phyloP scores from a whole-genome alignment of 2,888 invertebrate genomes.

The Drosophila paracracens region DNA sequence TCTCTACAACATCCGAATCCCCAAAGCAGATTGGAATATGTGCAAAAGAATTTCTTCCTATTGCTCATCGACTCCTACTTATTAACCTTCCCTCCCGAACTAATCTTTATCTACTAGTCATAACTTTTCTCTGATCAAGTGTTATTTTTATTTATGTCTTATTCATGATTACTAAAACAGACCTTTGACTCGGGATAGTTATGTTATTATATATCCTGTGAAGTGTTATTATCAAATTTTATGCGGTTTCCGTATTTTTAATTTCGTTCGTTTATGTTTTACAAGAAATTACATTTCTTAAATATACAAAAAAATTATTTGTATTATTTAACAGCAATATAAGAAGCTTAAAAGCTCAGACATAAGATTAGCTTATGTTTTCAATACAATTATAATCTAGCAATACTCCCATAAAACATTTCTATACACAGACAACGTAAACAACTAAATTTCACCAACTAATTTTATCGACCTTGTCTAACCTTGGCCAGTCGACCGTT shows the following conservation, averaged over 20 bases:
- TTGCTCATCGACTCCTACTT: too few species aligned
- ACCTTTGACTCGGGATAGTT: background rate
- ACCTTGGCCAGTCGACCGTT: constrained; percentile 46
- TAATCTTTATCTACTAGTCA: background rate
- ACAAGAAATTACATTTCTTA: background rate
- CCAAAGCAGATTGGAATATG: background rate
- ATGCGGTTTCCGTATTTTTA: background rate
- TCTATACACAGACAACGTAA: background rate
- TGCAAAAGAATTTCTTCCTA: background rate
- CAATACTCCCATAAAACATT: background rate
- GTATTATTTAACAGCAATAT: background rate
- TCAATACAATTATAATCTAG: background rate
- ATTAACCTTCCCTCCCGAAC: background rate
- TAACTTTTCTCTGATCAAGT: too few species aligned
- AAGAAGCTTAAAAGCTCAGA: background rate
- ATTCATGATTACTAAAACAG: background rate
- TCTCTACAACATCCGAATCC: background rate
- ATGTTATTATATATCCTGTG: background rate
- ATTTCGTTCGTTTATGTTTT: background rate
- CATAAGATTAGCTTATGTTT: background rate
- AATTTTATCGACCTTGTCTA: constrained; percentile 37
- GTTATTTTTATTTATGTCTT: background rate
- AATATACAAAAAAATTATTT: background rate
- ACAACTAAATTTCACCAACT: constrained; percentile 28
- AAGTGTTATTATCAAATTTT: background rate